Base-by-base conservation (phyloP, 2,888 invertebrate genomes). In the Tolmerus cingulatus region DNA sequence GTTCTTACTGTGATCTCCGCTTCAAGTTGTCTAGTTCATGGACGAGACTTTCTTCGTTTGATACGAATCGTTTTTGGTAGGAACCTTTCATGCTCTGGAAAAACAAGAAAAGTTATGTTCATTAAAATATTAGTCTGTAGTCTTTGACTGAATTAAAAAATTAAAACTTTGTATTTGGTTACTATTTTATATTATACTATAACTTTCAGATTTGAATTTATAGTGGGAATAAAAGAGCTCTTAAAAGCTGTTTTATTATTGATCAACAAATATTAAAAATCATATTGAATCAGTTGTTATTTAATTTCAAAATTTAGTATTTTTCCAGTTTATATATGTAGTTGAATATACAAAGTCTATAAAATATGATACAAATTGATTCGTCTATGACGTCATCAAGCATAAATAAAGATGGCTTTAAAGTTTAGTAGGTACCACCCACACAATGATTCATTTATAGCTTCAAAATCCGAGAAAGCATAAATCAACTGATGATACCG, bases 11-110 rank as follows among this genome's bases (percentile, higher is more conserved):
- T 82, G 95, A 94, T 82, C 93, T 92, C 91, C 95, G 95, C 92
- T 95, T 95, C 86, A 95, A 93, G 86, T 95, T 94, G 89, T 94
- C 94, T 86, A 95, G 93, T 91, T 95, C 95, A 74, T 94, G 93
- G 5, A 95, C 95, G 86, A 95, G 93, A 90, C 94, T 94, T 87
- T 94, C 94, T 91, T 95, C 95, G 88, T 93, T 94, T 1, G 95
- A 93, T 78, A 95, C 94, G 91, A 95, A 95, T 87, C 95, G 93
- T 90, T 95, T 95, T 89, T 95, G 94, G 91, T 95, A 94, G 89
- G 93, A 78, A 55, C 30, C 34, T 55, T 51, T 55, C 23, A 87
- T 76, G n/a, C 55, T 30, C 87, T 88, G 82, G 14, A 85, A 84
- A 14, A 43, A 19, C 86, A 57, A 55, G 66, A 84, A 51, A 78